Evolutionary conservation across 2,113 vertebrate species (phyloP).

Genomic region (Donacobius atricapilla): DNA sequence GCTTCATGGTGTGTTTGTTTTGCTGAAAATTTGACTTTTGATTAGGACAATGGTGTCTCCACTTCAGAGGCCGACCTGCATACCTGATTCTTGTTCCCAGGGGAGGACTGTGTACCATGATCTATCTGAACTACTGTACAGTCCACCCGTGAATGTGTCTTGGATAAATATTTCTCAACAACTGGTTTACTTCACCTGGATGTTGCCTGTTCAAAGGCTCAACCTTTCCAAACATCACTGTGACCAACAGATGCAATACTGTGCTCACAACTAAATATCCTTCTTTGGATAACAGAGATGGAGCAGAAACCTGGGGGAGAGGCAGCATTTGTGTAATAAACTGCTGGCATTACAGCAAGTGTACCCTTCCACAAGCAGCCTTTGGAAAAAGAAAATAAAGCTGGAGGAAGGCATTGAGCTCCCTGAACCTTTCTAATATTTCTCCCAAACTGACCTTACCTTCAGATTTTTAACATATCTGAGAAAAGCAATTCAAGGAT

Average conservation of each 20-base stretch:
- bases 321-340: neutral
- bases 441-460: neutral
- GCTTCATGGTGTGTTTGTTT: neutral
- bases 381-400: neutral
- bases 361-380: neutral
- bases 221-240: rapidly evolving
- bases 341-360: neutral
- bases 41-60: neutral
- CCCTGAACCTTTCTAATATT: neutral
- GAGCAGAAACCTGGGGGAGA: neutral
- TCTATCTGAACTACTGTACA: neutral
- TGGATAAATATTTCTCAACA: neutral
- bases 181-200: neutral
- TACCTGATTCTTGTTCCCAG: neutral
- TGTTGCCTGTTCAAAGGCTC: neutral
- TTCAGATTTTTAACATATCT: neutral
- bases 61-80: neutral
- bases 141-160: neutral
- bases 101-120: neutral
- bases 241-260: neutral
- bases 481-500: neutral
- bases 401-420: neutral
- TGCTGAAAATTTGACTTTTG: neutral
- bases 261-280: neutral
- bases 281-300: neutral